These are phyloP conservation scores for Psococerastis gibbosa DNA, from an alignment of 2,888 invertebrate species.

Conservation along the genomic window DNA sequence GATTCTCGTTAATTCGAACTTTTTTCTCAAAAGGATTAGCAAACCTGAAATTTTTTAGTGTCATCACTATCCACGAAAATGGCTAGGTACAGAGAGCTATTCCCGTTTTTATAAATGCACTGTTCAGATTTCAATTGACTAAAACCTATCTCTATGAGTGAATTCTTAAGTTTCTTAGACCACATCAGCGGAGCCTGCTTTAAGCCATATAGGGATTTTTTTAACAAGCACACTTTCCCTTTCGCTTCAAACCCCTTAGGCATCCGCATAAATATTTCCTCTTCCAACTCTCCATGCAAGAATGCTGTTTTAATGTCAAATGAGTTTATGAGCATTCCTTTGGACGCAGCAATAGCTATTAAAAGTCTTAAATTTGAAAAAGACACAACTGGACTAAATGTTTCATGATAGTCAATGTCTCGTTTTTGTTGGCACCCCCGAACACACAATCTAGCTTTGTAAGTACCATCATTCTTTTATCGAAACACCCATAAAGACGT, in stretches of 20 bases:
- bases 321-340: neutral
- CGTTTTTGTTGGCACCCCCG: slow-evolving; percentile 3
- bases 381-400: slow-evolving; percentile 10
- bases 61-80: slow-evolving; percentile 3
- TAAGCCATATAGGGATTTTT: slow-evolving; percentile 11
- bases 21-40: too few species aligned
- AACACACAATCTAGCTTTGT: neutral
- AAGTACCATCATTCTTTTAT: neutral
- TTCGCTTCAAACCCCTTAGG: slow-evolving; percentile 8
- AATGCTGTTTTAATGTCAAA: slow-evolving; percentile 14
- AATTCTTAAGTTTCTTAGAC: slow-evolving; percentile 2
- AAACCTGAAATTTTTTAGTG: too few species aligned
- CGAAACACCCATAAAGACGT: neutral
- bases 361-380: slow-evolving; percentile 1
- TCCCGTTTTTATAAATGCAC: neutral
- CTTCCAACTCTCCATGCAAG: slow-evolving; percentile 12
- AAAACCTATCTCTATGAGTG: neutral
- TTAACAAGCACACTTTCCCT: slow-evolving; percentile 11
- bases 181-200: slow-evolving; percentile 11
- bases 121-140: neutral
- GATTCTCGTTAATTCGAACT: too few species aligned
- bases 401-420: slow-evolving; percentile 9
- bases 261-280: slow-evolving; percentile 10
- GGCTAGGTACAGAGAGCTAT: neutral
- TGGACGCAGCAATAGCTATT: neutral